Conservation (phyloP, 2,888 invertebrate genomes). For the Andrena praecox region DNA sequence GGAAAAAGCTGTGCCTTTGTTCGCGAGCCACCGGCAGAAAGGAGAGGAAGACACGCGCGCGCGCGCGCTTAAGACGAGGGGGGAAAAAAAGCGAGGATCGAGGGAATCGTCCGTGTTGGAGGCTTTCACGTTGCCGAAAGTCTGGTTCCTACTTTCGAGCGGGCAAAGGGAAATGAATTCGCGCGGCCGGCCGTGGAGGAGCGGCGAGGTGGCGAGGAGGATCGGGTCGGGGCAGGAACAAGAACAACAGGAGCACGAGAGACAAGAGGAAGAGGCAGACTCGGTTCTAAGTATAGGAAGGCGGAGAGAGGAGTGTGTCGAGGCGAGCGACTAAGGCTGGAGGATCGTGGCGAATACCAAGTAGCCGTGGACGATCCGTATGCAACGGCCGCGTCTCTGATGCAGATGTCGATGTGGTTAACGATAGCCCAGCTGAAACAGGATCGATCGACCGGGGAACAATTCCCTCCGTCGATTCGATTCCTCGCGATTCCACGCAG, state of each 20-base stretch:
- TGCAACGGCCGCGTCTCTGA: conserved; percentile 27
- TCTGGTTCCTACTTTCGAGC: neutral
- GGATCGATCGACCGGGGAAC: conserved; percentile 9
- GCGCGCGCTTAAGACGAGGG: neutral
- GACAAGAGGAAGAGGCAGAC: conserved; percentile 49
- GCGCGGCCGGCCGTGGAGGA: neutral
- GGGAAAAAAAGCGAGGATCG: neutral
- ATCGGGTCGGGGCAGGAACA: conserved; percentile 21
- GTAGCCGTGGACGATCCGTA: conserved; percentile 38
- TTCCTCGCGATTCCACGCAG: neutral
- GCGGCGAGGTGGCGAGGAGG: neutral
- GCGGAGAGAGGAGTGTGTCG: conserved; percentile 37
- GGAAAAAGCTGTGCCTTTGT: conserved; percentile 21
- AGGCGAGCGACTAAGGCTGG: conserved; percentile 41
- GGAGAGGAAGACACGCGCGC: neutral
- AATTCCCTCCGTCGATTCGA: conserved; percentile 1
- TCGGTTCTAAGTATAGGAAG: conserved; percentile 72
- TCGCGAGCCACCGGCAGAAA: neutral
- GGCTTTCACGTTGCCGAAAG: conserved; percentile 16
- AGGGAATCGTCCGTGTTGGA: neutral
- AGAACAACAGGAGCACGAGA: conserved; percentile 42
- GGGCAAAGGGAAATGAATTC: neutral
- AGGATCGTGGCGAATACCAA: conserved; percentile 53
- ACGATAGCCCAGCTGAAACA: conserved; percentile 38
- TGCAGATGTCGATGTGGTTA: conserved; percentile 55